phyloP scores from a whole-genome alignment of 2,113 vertebrate species.

The Phoenicopterus ruber region DNA sequence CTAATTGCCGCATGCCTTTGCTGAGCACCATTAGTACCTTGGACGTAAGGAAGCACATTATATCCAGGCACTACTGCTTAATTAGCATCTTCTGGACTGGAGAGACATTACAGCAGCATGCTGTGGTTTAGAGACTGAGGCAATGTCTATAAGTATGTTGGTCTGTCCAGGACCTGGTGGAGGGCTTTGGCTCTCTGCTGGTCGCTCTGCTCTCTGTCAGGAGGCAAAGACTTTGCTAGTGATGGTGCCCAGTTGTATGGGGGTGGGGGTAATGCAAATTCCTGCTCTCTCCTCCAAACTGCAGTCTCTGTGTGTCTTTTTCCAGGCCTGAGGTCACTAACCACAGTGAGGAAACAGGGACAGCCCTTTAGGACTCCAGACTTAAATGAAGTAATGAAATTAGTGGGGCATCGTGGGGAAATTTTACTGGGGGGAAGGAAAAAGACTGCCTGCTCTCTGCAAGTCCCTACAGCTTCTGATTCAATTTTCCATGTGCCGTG shows the following conservation, averaged over 20 bases:
- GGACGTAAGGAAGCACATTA: background rate
- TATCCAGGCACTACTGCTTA: background rate
- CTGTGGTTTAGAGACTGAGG: background rate
- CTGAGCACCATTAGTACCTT: background rate
- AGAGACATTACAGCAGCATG: background rate
- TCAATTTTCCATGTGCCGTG: background rate
- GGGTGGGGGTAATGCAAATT: background rate
- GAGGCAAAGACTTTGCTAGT: background rate
- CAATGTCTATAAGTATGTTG: background rate
- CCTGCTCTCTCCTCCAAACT: background rate
- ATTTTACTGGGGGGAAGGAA: background rate
- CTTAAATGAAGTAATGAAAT: background rate
- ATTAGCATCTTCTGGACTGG: background rate
- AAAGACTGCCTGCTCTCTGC: background rate
- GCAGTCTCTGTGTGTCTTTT: background rate
- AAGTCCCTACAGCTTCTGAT: background rate
- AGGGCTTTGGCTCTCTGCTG: background rate
- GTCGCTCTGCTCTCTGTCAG: background rate
- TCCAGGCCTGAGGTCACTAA: background rate
- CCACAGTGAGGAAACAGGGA: background rate
- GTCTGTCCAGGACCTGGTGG: background rate
- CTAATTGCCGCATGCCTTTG: slow-evolving; percentile 6
- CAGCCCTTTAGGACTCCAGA: background rate
- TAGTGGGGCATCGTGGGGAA: background rate
- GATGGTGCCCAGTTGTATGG: background rate